phyloP scores from a whole-genome alignment of 2,888 invertebrate species.

The Myathropa florea region DNA sequence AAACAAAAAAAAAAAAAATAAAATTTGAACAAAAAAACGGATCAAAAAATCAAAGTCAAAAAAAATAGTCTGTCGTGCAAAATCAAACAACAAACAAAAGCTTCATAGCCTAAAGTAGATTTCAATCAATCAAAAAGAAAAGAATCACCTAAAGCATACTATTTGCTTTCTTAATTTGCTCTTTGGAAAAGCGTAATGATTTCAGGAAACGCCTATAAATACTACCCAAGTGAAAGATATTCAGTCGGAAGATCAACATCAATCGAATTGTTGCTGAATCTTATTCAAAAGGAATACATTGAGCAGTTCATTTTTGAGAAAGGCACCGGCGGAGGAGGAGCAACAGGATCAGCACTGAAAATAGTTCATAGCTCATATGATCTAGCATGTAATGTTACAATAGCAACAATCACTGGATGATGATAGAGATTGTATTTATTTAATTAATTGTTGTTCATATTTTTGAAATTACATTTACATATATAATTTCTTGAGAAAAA shows the following conservation, averaged over 20 bases:
- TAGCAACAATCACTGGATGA: slow-evolving; percentile 50
- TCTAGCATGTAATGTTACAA: slow-evolving; percentile 20
- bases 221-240: slow-evolving; percentile 51
- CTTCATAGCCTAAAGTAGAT: neutral
- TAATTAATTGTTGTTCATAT: neutral
- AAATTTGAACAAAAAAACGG: too few species aligned
- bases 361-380: neutral
- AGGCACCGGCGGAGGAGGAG: slow-evolving; percentile 77
- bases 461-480: neutral
- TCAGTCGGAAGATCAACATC: slow-evolving; percentile 48
- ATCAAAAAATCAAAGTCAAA: neutral
- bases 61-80: too few species aligned
- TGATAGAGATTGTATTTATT: slow-evolving; percentile 29
- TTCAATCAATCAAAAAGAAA: neutral
- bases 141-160: slow-evolving; percentile 1
- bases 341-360: slow-evolving; percentile 50
- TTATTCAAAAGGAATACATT: slow-evolving; percentile 77
- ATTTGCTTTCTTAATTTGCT: slow-evolving; percentile 24
- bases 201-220: slow-evolving; percentile 58
- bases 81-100: neutral
- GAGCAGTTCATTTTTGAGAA: slow-evolving; percentile 78
- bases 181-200: slow-evolving; percentile 67
- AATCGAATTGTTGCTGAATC: slow-evolving; percentile 70
- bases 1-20: neutral
- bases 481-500: neutral